Conservation (phyloP, 1,140 invertebrate genomes). For the Archegozetes longisetosus region DNA sequence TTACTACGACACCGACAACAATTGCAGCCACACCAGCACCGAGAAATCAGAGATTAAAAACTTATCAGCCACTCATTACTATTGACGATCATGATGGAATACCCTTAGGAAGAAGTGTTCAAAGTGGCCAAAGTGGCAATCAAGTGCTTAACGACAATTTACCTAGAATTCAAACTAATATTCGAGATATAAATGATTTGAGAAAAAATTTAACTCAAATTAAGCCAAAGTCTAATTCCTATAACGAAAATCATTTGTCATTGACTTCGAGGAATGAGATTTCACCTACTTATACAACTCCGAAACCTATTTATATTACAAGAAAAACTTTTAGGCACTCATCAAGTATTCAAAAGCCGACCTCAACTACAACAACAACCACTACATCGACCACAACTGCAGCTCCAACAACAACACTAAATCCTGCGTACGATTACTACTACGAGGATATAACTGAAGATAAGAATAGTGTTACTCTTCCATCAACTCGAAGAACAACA, state of each 20-base stretch:
- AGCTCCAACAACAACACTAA: not conserved
- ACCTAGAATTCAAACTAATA: not conserved
- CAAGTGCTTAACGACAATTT: not conserved
- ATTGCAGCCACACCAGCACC: not conserved
- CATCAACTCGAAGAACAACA: not conserved
- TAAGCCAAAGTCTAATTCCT: not conserved
- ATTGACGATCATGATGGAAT: not conserved
- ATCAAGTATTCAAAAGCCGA: not conserved
- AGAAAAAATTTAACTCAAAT: not conserved
- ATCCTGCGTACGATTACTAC: not conserved
- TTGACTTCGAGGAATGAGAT: not conserved
- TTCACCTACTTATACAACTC: not conserved
- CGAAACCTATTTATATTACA: not conserved
- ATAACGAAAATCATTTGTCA: not conserved
- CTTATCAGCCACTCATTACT: not conserved
- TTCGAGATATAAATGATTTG: not conserved
- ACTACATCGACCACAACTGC: not conserved
- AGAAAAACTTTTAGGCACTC: not conserved
- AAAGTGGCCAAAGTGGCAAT: not conserved
- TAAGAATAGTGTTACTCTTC: not conserved
- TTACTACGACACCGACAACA: not conserved
- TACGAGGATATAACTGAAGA: constrained; percentile 1
- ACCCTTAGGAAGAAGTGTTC: not conserved
- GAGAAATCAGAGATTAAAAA: not conserved
- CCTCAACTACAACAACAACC: constrained; percentile 6